Percentiles rank a stretch among this genome's conserved stretches.
These are phyloP conservation scores for Orientallactaga bullata DNA, from an alignment of 2,113 vertebrate species.

Conservation along the genomic window DNA sequence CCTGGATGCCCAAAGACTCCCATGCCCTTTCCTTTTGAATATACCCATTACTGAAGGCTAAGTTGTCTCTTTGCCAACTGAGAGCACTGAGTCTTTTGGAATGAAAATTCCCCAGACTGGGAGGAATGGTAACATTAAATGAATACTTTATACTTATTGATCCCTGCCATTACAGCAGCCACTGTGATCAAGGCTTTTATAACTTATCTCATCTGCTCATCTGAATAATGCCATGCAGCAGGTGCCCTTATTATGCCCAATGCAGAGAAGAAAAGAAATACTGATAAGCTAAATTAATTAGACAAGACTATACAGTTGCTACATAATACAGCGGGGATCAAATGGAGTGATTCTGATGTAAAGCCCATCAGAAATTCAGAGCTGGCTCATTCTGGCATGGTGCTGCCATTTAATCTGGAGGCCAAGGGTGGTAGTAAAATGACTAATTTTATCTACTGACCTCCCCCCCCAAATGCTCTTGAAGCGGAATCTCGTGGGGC, in stretches of 20 bases:
- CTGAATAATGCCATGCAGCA: neutral
- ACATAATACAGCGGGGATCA: neutral
- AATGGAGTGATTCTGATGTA: neutral
- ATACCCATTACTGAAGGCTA: neutral
- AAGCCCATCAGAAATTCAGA: neutral
- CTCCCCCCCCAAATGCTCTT: neutral
- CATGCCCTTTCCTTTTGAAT: neutral
- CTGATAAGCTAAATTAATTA: neutral
- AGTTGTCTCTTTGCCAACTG: neutral
- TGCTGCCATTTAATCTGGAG: neutral
- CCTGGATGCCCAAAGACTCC: neutral
- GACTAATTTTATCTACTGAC: neutral
- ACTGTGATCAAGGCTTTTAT: neutral
- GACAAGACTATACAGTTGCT: neutral
- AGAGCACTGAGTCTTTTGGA: neutral
- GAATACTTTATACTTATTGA: neutral
- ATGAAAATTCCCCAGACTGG: neutral
- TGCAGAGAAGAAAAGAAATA: neutral
- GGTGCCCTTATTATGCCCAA: neutral
- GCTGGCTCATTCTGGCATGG: neutral
- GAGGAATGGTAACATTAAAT: neutral
- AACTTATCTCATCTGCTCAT: neutral
- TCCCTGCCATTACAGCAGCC: neutral
- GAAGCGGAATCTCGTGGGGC: rapidly evolving
- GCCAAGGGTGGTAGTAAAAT: neutral